Base-by-base conservation (phyloP, 2,113 vertebrate species). In the Limnothrissa miodon region DNA sequence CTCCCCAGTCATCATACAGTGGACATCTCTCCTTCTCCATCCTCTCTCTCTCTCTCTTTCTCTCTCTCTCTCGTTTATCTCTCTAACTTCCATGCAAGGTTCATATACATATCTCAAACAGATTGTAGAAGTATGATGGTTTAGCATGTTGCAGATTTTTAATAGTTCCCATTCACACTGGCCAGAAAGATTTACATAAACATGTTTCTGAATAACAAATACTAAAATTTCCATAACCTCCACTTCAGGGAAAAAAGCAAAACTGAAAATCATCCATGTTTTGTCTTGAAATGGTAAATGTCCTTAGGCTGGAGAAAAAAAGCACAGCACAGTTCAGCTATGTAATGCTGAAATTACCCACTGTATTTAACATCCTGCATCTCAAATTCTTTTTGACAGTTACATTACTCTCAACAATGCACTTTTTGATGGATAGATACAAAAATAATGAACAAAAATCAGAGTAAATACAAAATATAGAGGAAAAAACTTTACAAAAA, bases 161-260 rank as follows among this genome's bases (percentile, higher is more conserved):
- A 74, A 74, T 74, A 36, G 66, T 39, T 74, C 11, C 66, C 66
- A 74, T 36, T 74, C 66, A 74, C 25, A 74, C 66, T 39, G 66
- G 25, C 29, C 66, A 11, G 21, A 44, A 82, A 56, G 17, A 53
- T 78, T 62, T 44, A 33, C 79, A 82, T 4, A 74, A 74, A 74
- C 66, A 74, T 74, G 33, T 74, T 74, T 74, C 25, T 74, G 66
- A 74, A 33, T 66, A 59, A 53, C 51, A 78, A 62, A n/a, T 78
- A 74, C 66, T 74, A 13, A 11, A 17, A 33, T 36, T 29, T 39
- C 36, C 33, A 74, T 17, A 36, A 17, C 66, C 66, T 74, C 66
- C 66, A 70, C 29, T 2, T 9, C 23, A 5, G 62, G 36, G 6
- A 70, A 29, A 62, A 5, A n/a, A 70, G n/a, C 25, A 74, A 29